Conservation (phyloP, 92 coral and sea anemone species). For the Palythoa grandiflora region DNA sequence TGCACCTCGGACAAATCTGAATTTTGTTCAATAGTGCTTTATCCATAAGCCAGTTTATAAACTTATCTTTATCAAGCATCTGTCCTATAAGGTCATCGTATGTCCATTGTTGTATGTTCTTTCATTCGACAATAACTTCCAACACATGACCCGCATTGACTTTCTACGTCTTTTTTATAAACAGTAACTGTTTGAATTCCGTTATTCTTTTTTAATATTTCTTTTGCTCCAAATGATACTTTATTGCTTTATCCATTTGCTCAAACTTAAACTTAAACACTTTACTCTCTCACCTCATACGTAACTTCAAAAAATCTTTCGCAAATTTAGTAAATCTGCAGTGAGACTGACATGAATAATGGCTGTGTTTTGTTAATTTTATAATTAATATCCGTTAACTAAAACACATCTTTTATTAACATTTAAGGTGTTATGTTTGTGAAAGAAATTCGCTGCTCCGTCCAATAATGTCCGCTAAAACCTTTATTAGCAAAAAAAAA, state of each 20-base stretch:
- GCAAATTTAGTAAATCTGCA: not conserved
- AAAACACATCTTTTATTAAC: not conserved
- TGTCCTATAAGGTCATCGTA: conserved; percentile 40
- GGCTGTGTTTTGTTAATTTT: not conserved
- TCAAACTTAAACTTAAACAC: not conserved
- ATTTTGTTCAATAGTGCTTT: conserved; percentile 13
- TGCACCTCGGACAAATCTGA: conserved; percentile 21
- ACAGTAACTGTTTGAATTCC: not conserved
- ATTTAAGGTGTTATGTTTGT: not conserved
- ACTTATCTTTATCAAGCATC: conserved; percentile 1
- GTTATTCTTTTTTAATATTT: conserved; percentile 2
- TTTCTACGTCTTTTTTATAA: conserved; percentile 16
- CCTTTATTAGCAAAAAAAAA: conserved; percentile 2
- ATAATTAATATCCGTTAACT: not conserved
- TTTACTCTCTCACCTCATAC: not conserved
- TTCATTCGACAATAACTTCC: conserved; percentile 24
- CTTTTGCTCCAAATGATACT: not conserved
- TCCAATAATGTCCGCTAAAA: not conserved
- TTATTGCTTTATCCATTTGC: conserved; percentile 7
- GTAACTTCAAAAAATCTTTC: not conserved
- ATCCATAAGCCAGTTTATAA: conserved; percentile 46
- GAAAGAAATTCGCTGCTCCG: not conserved
- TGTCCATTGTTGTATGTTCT: conserved; percentile 21
- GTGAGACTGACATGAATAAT: not conserved
- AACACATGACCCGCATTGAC: conserved; percentile 15